Evolutionary conservation across 2,888 invertebrate genomes (phyloP), one percentile per base, ranked within the genome.

Genomic region (Laspeyria flexula): DNA sequence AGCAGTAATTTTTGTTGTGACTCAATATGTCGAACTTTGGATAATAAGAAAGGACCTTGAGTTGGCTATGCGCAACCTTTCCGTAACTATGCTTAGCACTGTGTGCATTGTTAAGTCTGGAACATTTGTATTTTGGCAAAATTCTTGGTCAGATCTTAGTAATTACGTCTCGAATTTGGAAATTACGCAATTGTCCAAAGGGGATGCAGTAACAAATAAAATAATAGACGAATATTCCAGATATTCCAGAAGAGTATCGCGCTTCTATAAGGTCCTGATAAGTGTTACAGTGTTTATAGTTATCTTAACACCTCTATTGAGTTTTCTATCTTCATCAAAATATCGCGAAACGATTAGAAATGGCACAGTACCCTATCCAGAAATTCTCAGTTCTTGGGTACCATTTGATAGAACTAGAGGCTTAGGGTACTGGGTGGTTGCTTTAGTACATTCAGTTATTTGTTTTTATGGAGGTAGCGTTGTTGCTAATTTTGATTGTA

Each of bases 371-470:
- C 69, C 82, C 1, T 86, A 84, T 68, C 89, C 90, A 31, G 88
- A 90, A 68, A 85, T 90, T 43, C 74, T 90, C 70, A 90, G 89
- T 40, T 87, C 89, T 1, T 90, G 89, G 89, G 57, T 79, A 1
- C 90, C 89, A 1, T 85, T 87, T 46, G 81, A 90, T 45, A 84
- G 75, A 53, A 69, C 82, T 0, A 68, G 62, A 50, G 84, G 87
- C 0, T 47, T 60, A 0, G 89, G 89, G 0, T 91, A 86, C 65
- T 83, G 79, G 73, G 13, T 75, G 0, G 60, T 77, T 29, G 56
- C 73, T 47, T 6, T 83, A 3, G 73, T 79, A 34, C 89, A 91
- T 31, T 50, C 73, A 0, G 47, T 80, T 15, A 81, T 86, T 35
- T 84, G 81, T 48, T 71, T 83, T n/a, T 88, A 89, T 35, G 91